Conservation (phyloP, 2,888 invertebrate species). For the Drosophila longiperda region DNA sequence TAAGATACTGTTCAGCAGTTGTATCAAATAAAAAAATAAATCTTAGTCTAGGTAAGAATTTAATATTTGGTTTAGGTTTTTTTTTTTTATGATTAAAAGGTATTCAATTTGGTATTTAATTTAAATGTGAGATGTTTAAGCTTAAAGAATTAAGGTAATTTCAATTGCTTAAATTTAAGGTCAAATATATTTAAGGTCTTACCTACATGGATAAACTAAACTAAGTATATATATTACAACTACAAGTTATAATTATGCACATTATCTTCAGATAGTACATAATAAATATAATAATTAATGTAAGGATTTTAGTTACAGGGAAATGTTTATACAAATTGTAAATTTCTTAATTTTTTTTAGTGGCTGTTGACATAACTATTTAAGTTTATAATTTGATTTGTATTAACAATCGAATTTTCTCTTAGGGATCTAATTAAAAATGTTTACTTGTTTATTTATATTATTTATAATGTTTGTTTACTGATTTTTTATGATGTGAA, state of each 20-base stretch:
- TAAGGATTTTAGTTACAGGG: conserved; percentile 55
- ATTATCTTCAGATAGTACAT: conserved; percentile 7
- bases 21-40: neutral
- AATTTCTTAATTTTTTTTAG: neutral
- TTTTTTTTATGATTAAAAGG: neutral
- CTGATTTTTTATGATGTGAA: conserved; percentile 36
- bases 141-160: neutral
- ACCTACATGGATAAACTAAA: conserved; percentile 60
- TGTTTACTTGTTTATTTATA: conserved; percentile 31
- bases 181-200: conserved; percentile 14
- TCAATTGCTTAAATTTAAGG: neutral
- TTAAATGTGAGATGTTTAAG: neutral
- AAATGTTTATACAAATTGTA: conserved; percentile 20
- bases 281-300: conserved; percentile 8
- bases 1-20: conserved; percentile 3
- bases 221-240: conserved; percentile 36
- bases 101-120: neutral
- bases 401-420: conserved; percentile 38
- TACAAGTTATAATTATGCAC: conserved; percentile 48
- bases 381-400: conserved; percentile 5
- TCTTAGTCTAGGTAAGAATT: conserved; percentile 9
- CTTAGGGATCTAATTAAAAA: conserved; percentile 49
- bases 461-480: conserved; percentile 16
- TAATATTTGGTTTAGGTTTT: neutral
- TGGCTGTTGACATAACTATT: conserved; percentile 23